These are phyloP conservation scores for Patagioenas fasciata DNA, from an alignment of 2,113 vertebrate genomes.

Conservation along the genomic window DNA sequence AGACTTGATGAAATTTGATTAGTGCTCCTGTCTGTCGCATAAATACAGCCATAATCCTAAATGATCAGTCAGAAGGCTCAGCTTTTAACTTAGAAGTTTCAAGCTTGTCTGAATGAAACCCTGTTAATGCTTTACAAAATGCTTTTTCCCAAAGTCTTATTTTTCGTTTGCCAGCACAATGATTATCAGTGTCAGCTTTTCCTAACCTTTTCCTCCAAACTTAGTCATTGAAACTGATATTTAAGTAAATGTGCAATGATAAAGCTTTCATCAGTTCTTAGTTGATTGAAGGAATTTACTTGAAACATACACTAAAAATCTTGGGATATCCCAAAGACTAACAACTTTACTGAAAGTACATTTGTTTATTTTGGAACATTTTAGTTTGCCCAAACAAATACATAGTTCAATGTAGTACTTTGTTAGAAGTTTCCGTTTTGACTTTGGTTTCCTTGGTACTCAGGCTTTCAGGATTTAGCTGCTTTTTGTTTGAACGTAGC, in stretches of 20 bases:
- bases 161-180: neutral
- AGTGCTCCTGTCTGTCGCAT: slow-evolving; percentile 37
- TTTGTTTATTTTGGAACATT: neutral
- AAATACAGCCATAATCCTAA: neutral
- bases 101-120: neutral
- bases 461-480: neutral
- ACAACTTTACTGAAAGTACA: neutral
- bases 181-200: neutral
- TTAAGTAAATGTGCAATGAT: neutral
- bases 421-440: slow-evolving; percentile 1
- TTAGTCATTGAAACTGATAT: neutral
- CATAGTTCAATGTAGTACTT: neutral
- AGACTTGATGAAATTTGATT: neutral
- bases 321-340: neutral
- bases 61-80: neutral
- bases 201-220: neutral
- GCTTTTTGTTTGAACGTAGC: slow-evolving; percentile 40
- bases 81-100: neutral
- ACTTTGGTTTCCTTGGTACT: slow-evolving; percentile 14
- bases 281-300: neutral
- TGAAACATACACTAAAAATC: neutral
- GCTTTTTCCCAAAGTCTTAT: neutral
- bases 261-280: neutral
- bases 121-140: neutral
- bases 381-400: neutral